Evolutionary conservation across 2,113 vertebrate species (phyloP), one percentile per base, ranked within the genome.

Genomic region (Ovis canadensis): DNA sequence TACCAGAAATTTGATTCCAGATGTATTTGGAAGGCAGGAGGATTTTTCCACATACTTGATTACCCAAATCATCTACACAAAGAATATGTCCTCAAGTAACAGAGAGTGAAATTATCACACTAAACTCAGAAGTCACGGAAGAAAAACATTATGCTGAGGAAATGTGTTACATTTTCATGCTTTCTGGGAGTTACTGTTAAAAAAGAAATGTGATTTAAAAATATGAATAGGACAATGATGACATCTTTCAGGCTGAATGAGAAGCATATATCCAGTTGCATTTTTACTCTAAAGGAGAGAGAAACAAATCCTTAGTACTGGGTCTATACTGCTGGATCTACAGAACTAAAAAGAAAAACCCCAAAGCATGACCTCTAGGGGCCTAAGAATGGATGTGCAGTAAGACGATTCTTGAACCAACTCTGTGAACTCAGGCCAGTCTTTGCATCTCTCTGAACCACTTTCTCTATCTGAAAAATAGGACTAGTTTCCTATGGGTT

Each of bases 101-200:
- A 93, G 55, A 93, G 48, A 94, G 83, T 71, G 71, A 91, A 98
- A 57, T 92, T 67, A 92, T 94, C 92, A 62, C 10, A 43, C 88
- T 92, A n/a, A 88, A 91, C 31, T 78, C 50, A 80, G 77, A 94
- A 92, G 81, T 93, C 94, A 96, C 31, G 15, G n/a, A 74, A 95
- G 85, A 94, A 97, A 98, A 98, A 93, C 88, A 91, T 90, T 89
- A 97, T 74, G 60, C 94, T 96, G 92, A 92, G 45, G 85, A 96
- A 97, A 78, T 96, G 82, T 13, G 94, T 96, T 96, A 88, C 87
- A 94, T 96, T 97, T 96, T 94, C 83, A 57, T 74, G 82, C 86
- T 98, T 85, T 94, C 86, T 17, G 57, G 45, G 90, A 96, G 52
- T 90, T 77, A 96, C 43, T 71, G 48, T 88, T 54, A 92, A 96